These are phyloP conservation scores for Malacosoma neustria DNA, from an alignment of 2,888 invertebrate species.

Conservation along the genomic window DNA sequence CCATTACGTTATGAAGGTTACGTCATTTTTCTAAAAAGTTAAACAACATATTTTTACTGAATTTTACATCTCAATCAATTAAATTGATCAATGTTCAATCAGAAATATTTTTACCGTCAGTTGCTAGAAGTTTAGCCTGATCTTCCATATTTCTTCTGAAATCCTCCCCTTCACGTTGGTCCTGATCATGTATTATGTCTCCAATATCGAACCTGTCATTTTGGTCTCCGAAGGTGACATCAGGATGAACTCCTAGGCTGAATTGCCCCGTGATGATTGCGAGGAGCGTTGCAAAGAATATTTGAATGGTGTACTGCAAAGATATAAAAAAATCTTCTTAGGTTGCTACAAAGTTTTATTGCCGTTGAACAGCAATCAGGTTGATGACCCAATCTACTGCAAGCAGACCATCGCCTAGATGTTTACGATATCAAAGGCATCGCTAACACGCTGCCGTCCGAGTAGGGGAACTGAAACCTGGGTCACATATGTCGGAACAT, in stretches of 20 bases:
- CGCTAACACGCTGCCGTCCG: too few relatives aligned
- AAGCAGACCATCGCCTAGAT: not conserved
- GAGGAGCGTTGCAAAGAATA: constrained; percentile 12
- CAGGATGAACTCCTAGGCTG: constrained; percentile 25
- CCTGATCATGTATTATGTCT: constrained; percentile 25
- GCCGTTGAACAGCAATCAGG: not conserved
- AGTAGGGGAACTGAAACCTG: too few relatives aligned
- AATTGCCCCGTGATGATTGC: constrained; percentile 21
- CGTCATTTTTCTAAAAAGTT: too few relatives aligned
- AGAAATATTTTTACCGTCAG: constrained; percentile 14
- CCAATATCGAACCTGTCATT: constrained; percentile 46
- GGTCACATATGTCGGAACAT: too few relatives aligned
- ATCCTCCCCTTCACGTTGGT: constrained; percentile 13
- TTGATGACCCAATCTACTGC: not conserved
- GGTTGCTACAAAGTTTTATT: not conserved
- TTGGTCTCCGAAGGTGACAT: constrained; percentile 34
- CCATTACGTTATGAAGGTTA: too few relatives aligned
- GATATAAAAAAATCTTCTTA: too few relatives aligned
- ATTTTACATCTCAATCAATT: too few relatives aligned
- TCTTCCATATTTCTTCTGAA: constrained; percentile 11
- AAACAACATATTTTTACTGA: too few relatives aligned
- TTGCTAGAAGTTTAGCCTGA: constrained; percentile 9
- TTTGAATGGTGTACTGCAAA: constrained; percentile 7
- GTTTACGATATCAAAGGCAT: not conserved
- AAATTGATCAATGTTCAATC: too few relatives aligned